Percentiles rank a stretch among this genome's conserved stretches.
Evolutionary conservation across 2,113 vertebrate genomes (phyloP).

Genomic region (Chitala chitala): DNA sequence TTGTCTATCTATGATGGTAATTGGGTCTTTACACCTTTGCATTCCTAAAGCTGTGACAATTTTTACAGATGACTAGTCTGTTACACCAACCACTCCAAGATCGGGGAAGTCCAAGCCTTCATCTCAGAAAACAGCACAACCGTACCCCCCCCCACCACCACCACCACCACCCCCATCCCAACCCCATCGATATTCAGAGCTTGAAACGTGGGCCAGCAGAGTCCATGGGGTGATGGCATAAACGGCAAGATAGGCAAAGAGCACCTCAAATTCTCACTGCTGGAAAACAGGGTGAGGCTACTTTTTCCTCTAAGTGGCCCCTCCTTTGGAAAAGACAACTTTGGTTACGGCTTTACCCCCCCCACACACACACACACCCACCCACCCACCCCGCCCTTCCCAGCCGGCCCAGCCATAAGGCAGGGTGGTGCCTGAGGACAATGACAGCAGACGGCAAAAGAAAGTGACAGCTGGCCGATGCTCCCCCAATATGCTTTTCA

Average conservation of each 20-base stretch:
- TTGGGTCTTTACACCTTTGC: too few species aligned
- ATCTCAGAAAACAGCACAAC: too few species aligned
- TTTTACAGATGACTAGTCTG: too few species aligned
- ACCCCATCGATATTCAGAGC: too few species aligned
- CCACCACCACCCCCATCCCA: too few species aligned
- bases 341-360: slow-evolving; percentile 55
- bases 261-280: neutral
- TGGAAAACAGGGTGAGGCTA: neutral
- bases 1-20: too few species aligned
- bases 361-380: too few species aligned
- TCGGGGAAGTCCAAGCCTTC: too few species aligned
- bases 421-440: slow-evolving; percentile 92
- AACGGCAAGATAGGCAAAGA: neutral
- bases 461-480: slow-evolving; percentile 96
- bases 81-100: too few species aligned
- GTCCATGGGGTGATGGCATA: neutral
- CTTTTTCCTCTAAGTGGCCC: slow-evolving; percentile 40
- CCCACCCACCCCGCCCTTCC: slow-evolving; percentile 27
- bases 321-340: slow-evolving; percentile 60
- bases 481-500: slow-evolving; percentile 98
- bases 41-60: too few species aligned
- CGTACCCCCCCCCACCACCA: too few species aligned
- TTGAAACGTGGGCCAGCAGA: too few species aligned
- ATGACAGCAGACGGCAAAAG: slow-evolving; percentile 97
- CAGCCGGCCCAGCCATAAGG: slow-evolving; percentile 93